A percentile compares a stretch with the other conserved stretches of the same genome.
Evolutionary conservation across 2,797 vertebrate species (phyloP).

Genomic region (Bradypodion ventrale): DNA sequence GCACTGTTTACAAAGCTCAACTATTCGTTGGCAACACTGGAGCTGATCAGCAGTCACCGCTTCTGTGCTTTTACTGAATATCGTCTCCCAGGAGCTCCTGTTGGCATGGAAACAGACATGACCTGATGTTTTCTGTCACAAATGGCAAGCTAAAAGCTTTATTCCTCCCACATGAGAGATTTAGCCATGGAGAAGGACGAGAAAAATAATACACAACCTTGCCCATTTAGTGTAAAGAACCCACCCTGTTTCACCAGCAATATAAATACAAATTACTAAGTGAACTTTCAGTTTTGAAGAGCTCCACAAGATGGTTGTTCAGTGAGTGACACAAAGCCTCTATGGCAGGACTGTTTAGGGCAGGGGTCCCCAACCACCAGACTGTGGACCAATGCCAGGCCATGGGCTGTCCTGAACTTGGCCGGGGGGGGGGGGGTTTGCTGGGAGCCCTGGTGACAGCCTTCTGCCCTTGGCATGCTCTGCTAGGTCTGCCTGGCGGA

Average conservation of each 20-base stretch:
- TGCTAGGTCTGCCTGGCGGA: too few species aligned
- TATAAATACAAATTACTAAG: conserved; percentile 51
- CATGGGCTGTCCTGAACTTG: too few species aligned
- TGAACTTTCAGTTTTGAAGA: conserved; percentile 59
- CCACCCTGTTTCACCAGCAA: conserved; percentile 33
- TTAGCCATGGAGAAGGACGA: conserved; percentile 45
- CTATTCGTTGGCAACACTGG: conserved; percentile 92
- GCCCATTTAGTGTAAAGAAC: conserved; percentile 38
- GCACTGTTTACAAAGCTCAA: conserved; percentile 94
- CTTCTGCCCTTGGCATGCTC: too few species aligned
- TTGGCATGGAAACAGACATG: conserved; percentile 67
- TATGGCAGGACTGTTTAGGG: conserved; percentile 27
- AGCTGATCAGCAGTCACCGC: conserved; percentile 88
- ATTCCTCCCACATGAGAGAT: conserved; percentile 52
- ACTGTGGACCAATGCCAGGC: too few species aligned
- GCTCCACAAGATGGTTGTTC: conserved; percentile 36
- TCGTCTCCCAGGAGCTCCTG: conserved; percentile 92
- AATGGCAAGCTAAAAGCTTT: conserved; percentile 54
- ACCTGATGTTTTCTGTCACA: conserved; percentile 54
- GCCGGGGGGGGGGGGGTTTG: too few species aligned
- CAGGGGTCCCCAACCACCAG: too few species aligned
- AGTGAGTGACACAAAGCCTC: conserved; percentile 27
- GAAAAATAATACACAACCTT: conserved; percentile 48
- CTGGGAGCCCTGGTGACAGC: too few species aligned
- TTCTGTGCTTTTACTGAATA: conserved; percentile 91